Evolutionary conservation across 1,140 invertebrate species (phyloP).

Genomic region (Zaprionus camerounensis): DNA sequence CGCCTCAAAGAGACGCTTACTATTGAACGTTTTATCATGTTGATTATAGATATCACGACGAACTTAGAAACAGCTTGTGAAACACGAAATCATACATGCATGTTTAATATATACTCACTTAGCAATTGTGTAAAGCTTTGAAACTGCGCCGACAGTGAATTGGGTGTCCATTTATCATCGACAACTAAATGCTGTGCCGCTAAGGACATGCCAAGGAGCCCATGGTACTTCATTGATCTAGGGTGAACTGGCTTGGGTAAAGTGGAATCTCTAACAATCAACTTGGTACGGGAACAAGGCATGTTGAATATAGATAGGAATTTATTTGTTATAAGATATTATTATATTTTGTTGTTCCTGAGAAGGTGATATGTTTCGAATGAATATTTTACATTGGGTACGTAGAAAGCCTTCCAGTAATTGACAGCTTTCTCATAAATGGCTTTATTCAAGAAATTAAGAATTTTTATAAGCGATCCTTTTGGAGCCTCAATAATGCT

Average conservation of each 20-base stretch:
- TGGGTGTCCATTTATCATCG: constrained; percentile 69
- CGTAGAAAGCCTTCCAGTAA: background rate
- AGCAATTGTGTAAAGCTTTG: constrained; percentile 65
- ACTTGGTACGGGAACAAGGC: constrained; percentile 23
- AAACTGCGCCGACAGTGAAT: constrained; percentile 65
- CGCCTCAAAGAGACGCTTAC: constrained; percentile 36
- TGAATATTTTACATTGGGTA: background rate
- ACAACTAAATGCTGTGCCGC: constrained; percentile 67
- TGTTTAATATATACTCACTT: constrained; percentile 44
- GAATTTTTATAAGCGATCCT: too few relatives aligned
- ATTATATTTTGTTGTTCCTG: background rate
- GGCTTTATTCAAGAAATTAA: background rate
- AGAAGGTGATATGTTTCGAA: background rate
- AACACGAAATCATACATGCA: too few relatives aligned
- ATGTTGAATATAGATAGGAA: constrained; percentile 8
- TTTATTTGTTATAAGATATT: background rate
- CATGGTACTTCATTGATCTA: constrained; percentile 60
- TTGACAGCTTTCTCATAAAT: background rate
- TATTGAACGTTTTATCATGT: constrained; percentile 59
- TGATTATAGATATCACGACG: constrained; percentile 60
- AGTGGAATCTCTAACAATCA: constrained; percentile 26
- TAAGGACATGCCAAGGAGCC: constrained; percentile 67
- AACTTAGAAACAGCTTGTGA: constrained; percentile 25
- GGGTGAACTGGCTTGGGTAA: constrained; percentile 74
- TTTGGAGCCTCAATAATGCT: too few relatives aligned